phyloP scores from a whole-genome alignment of 1,140 invertebrate species.

The Nephila pilipes region DNA sequence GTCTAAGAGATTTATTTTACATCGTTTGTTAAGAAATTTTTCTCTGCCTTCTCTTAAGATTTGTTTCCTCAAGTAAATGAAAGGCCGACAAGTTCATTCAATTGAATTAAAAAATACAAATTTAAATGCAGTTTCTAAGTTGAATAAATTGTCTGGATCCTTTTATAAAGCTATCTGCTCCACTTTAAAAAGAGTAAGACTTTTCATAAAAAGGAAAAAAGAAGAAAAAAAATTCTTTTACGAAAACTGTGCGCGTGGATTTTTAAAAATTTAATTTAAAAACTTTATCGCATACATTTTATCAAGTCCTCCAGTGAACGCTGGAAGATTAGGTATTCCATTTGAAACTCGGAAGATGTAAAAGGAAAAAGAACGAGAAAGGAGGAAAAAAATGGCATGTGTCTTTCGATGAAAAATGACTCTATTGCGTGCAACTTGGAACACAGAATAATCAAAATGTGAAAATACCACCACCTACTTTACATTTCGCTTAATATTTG shows the following conservation, averaged over 20 bases:
- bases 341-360: conserved; percentile 9
- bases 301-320: conserved; percentile 30
- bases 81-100: neutral
- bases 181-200: neutral
- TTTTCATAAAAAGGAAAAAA: neutral
- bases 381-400: conserved; percentile 44
- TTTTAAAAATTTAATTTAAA: conserved; percentile 72
- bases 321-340: conserved; percentile 56
- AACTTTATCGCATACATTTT: conserved; percentile 59
- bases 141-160: conserved; percentile 38
- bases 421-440: conserved; percentile 50
- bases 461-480: conserved; percentile 63
- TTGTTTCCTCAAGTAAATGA: neutral
- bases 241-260: neutral
- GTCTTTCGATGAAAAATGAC: conserved; percentile 67
- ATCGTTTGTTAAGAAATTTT: neutral
- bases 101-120: conserved; percentile 33
- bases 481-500: conserved; percentile 73
- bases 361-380: neutral
- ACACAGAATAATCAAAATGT: conserved; percentile 58
- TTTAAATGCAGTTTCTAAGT: neutral
- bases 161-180: neutral
- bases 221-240: neutral
- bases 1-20: neutral
- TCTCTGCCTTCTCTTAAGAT: neutral